Conservation (phyloP, 64 coral and sea anemone species). For the Stichodactyla helianthus region DNA sequence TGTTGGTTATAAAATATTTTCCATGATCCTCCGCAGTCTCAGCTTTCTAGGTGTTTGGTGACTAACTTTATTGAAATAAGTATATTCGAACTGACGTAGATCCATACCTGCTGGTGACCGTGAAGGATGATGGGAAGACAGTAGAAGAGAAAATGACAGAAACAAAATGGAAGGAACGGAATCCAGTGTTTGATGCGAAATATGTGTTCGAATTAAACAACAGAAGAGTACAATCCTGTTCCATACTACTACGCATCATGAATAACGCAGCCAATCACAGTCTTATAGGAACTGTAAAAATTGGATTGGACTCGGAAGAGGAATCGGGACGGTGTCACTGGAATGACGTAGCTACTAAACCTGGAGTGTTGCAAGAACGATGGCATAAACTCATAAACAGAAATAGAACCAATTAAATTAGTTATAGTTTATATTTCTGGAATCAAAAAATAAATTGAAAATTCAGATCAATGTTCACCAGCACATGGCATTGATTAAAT, state of each 20-base stretch:
- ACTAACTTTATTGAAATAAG: too few species aligned
- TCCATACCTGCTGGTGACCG: conserved; percentile 7
- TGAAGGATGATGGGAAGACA: conserved; percentile 25
- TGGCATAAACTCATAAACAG: conserved; percentile 7
- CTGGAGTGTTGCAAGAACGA: neutral
- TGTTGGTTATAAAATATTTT: too few species aligned
- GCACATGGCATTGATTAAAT: too few species aligned
- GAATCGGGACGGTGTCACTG: conserved; percentile 16
- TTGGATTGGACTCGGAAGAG: conserved; percentile 18
- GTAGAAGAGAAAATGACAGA: neutral
- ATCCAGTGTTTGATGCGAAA: conserved; percentile 2
- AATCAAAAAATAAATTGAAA: too few species aligned
- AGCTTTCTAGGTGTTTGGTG: too few species aligned
- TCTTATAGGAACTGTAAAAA: conserved; percentile 4
- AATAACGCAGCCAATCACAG: conserved; percentile 24
- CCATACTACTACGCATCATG: neutral
- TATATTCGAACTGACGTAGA: conserved; percentile 5
- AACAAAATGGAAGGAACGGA: neutral
- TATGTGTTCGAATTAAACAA: neutral
- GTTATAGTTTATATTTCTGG: too few species aligned
- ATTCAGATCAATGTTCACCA: too few species aligned
- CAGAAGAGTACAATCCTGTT: neutral
- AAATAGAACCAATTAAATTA: neutral
- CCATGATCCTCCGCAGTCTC: too few species aligned
- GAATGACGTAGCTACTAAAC: neutral